Conservation (phyloP, 1,140 invertebrate genomes). For the Trichomalopsis sarcophagae region DNA sequence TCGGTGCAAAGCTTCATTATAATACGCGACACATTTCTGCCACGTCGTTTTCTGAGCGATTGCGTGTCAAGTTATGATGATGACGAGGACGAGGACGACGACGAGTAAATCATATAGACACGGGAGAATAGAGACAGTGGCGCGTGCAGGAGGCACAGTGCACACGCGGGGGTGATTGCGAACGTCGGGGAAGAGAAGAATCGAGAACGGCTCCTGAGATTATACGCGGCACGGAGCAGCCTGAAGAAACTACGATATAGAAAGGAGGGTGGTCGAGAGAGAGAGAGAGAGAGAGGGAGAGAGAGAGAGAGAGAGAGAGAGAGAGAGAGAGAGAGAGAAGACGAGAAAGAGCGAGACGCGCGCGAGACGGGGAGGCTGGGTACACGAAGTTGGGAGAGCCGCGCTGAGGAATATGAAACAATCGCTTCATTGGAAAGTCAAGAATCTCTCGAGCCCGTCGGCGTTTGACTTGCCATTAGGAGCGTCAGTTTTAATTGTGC, state of each 20-base stretch:
- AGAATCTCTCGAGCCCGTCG: conserved; percentile 74
- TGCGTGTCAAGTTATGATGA: neutral
- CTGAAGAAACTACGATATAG: conserved; percentile 4
- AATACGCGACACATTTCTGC: neutral
- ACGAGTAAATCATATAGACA: conserved; percentile 7
- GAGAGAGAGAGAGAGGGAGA: conserved; percentile 33
- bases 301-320: conserved; percentile 1
- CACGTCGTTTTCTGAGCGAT: neutral
- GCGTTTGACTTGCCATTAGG: conserved; percentile 76
- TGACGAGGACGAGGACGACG: neutral
- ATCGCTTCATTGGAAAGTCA: conserved; percentile 76
- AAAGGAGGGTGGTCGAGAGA: neutral
- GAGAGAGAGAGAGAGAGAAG: neutral
- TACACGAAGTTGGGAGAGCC: conserved; percentile 58
- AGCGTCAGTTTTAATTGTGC: conserved; percentile 76
- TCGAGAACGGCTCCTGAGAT: neutral
- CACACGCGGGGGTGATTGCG: neutral
- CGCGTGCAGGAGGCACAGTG: neutral
- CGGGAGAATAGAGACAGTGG: neutral
- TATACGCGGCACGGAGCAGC: neutral
- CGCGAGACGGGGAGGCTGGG: conserved; percentile 47
- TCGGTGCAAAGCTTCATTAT: neutral
- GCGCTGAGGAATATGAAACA: conserved; percentile 73
- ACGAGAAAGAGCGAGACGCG: conserved; percentile 35
- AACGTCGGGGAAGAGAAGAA: neutral